A percentile compares a stretch with the other conserved stretches of the same genome.
These are phyloP conservation scores for Todiramphus chloris DNA, from an alignment of 2,113 vertebrate genomes.

Conservation along the genomic window DNA sequence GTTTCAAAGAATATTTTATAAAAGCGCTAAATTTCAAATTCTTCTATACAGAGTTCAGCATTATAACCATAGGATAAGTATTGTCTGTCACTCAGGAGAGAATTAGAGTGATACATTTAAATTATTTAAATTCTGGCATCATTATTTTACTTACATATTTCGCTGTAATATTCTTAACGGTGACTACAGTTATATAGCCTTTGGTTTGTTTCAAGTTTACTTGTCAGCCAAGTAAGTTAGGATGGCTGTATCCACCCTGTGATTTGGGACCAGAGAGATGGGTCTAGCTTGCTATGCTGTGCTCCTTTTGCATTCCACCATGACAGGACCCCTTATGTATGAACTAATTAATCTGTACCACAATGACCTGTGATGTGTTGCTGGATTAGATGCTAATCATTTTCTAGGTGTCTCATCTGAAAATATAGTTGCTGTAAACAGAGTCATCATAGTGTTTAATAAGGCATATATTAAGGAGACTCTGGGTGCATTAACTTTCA, in stretches of 20 bases:
- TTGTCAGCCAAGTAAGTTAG: neutral
- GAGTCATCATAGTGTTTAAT: neutral
- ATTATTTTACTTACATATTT: neutral
- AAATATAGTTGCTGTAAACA: neutral
- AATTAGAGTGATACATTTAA: neutral
- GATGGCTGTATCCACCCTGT: fast-evolving
- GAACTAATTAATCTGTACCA: neutral
- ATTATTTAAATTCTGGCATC: neutral
- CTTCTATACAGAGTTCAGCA: neutral
- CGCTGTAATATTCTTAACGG: neutral
- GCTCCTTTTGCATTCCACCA: neutral
- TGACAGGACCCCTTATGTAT: neutral
- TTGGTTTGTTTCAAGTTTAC: neutral
- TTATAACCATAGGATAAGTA: neutral
- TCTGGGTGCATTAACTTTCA: neutral
- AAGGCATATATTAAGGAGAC: neutral
- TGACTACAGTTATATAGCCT: neutral
- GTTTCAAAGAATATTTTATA: neutral
- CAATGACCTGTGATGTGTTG: neutral
- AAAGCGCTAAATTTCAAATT: neutral
- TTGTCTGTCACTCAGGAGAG: neutral
- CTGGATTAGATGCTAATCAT: neutral
- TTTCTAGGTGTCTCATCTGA: neutral
- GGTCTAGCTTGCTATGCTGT: neutral
- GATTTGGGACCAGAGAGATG: neutral